These are phyloP conservation scores for Stegodyphus dumicola DNA, from an alignment of 1,140 invertebrate genomes.

Conservation along the genomic window DNA sequence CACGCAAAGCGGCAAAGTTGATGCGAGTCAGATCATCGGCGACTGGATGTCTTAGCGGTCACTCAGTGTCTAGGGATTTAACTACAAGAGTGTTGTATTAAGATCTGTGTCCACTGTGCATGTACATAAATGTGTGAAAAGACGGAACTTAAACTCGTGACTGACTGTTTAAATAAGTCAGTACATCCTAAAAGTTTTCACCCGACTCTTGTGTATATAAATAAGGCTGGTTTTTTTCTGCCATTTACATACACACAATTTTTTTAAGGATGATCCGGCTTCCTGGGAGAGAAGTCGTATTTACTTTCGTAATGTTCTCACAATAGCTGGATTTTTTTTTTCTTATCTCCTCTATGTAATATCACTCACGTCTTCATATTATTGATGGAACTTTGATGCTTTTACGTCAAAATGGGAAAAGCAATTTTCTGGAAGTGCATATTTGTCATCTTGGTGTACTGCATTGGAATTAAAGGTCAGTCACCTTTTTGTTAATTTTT, in stretches of 20 bases:
- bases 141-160: background rate
- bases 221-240: background rate
- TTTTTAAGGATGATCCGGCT: background rate
- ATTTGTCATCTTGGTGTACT: conserved; percentile 19
- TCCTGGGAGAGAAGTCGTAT: background rate
- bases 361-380: conserved; percentile 1
- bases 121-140: conserved; percentile 12
- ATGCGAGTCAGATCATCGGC: conserved; percentile 16
- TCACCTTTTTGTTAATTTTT: background rate
- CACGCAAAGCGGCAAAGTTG: conserved; percentile 45
- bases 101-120: conserved; percentile 13
- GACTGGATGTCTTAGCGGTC: background rate
- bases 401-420: conserved; percentile 47
- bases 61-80: conserved; percentile 25
- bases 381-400: conserved; percentile 51
- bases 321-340: conserved; percentile 25
- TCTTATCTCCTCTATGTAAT: conserved; percentile 24
- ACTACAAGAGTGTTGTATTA: conserved; percentile 6
- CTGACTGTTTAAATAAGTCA: conserved; percentile 48
- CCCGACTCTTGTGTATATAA: background rate
- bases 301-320: conserved; percentile 12
- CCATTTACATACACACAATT: background rate
- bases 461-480: conserved; percentile 43
- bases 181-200: too few species aligned
- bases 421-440: conserved; percentile 40